Evolutionary conservation across 1,140 invertebrate species (phyloP), one percentile per base, ranked within the genome.

Genomic region (Brachionus rubens): DNA sequence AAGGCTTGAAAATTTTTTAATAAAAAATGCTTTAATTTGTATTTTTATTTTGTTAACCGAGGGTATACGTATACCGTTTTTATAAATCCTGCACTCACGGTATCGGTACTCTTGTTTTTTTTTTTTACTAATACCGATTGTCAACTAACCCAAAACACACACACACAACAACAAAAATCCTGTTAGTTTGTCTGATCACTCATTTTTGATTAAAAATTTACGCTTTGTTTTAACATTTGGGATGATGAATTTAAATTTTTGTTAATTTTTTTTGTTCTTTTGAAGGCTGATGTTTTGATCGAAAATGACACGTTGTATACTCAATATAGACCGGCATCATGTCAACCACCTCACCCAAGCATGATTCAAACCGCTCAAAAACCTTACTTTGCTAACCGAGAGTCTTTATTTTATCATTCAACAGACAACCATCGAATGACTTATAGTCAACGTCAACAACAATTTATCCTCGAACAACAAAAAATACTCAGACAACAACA

Each of bases 341-440:
- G 16, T 10, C 40, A 41, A 21, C 19, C 59, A 19, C 26, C 40
- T n/a, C 40, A 40, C 14, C 46, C 46, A 2, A 72, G 12, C 16
- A 26, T 33, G 16, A 50, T 19, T 26, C 47, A 26, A 28, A 26
- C 28, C 26, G 43, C 28, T n/a, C 43, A 30, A 2, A 72, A 72
- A 5, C 50, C 68, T 7, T 72, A 50, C 24, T 72, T 72, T 40
- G 68, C 68, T 7, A 50, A 54, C 30, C 43, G 68, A 50, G 68
- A 72, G 9, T 72, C 68, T 28, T 30, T 48, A 26, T 72, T 72
- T 40, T 72, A 72, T 48, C 68, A 72, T 50, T 72, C 68, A 48
- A 72, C 43, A 19, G 68, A 72, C 24, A 72, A 54, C 50, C 68
- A 72, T 40, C 43, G 68, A n/a, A 36, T 50, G 68, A 54, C 68